Evolutionary conservation across 2,888 invertebrate genomes (phyloP).

Genomic region (Ametastegia equiseti): DNA sequence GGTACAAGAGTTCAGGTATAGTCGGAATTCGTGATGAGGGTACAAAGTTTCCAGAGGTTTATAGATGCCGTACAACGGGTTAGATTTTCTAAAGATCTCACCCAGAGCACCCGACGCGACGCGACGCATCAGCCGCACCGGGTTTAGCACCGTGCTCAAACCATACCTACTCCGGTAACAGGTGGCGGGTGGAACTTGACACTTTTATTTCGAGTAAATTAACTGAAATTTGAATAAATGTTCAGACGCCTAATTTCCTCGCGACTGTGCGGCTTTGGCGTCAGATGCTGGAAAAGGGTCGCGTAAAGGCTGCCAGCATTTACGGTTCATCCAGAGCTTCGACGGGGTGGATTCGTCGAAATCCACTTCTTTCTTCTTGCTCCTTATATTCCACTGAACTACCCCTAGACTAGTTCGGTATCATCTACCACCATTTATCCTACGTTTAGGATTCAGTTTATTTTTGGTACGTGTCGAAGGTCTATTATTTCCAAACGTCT

Average conservation of each 20-base stretch:
- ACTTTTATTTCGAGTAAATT: slow-evolving; percentile 49
- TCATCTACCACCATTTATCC: slow-evolving; percentile 17
- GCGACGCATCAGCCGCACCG: slow-evolving; percentile 1
- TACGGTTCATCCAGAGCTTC: background rate
- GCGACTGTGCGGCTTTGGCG: slow-evolving; percentile 31
- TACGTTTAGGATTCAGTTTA: slow-evolving; percentile 33
- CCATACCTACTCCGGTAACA: slow-evolving; percentile 41
- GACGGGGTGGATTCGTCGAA: slow-evolving; percentile 20
- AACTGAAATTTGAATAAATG: slow-evolving; percentile 48
- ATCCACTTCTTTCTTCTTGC: background rate
- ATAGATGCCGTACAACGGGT: slow-evolving; percentile 42
- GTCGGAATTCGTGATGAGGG: slow-evolving; percentile 28
- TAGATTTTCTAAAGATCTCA: slow-evolving; percentile 46
- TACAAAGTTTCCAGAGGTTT: slow-evolving; percentile 45
- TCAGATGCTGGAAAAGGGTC: slow-evolving; percentile 49
- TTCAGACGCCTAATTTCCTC: slow-evolving; percentile 24
- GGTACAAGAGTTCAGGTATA: slow-evolving; percentile 16
- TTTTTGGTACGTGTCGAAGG: background rate
- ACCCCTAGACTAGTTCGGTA: slow-evolving; percentile 13
- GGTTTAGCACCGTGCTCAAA: background rate
- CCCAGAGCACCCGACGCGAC: background rate
- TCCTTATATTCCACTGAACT: slow-evolving; percentile 32
- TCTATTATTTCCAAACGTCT: slow-evolving; percentile 24
- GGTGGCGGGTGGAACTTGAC: slow-evolving; percentile 44
- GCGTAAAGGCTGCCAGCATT: background rate